Base-by-base conservation (phyloP, 2,797 vertebrate species). In the Thunnus albacares region DNA sequence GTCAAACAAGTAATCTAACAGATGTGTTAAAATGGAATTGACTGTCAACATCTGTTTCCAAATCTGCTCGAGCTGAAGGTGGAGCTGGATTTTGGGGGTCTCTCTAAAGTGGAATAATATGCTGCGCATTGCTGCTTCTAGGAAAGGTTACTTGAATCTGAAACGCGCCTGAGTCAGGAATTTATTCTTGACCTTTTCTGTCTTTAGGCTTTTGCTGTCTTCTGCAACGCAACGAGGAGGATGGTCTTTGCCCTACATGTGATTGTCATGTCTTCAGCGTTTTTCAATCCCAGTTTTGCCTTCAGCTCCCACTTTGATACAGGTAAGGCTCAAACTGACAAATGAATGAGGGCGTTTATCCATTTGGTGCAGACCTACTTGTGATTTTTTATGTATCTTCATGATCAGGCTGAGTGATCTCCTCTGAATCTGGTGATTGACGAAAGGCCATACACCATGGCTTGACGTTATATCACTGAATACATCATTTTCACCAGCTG, bases 291-390 rank as follows among this genome's bases (percentile, higher is more conserved):
- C 94, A 97, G 96, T 89, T 97, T 98, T 90, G 97, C 97, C 93
- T 98, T 98, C 97, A 98, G 96, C 94, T 98, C 98, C 75, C 97
- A 98, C 95, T 97, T 98, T 90, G 97, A 97, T 81, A 95, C 97
- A 93, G 98, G 98, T 98, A 95, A 97, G 96, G 92, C 57, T 80
- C 77, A 45, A 60, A 63, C 59, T 58, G 30, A 22, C 20, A 7
- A 17, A 33, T 49, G 51, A 22, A 70, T 10, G 35, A 43, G 33
- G 56, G 17, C 26, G 47, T 77, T 62, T 18, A 18, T 69, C 17
- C 18, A 12, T 77, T 74, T 72, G 49, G 67, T 71, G 35, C 57
- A 14, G 47, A 49, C 35, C 47, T 77, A 18, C 22, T 71, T 22
- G 41, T 49, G 8, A 17, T 70, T 17, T 24, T 28, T 28, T 11